phyloP scores from a whole-genome alignment of 2,888 invertebrate species.

The Eristalis tenax region DNA sequence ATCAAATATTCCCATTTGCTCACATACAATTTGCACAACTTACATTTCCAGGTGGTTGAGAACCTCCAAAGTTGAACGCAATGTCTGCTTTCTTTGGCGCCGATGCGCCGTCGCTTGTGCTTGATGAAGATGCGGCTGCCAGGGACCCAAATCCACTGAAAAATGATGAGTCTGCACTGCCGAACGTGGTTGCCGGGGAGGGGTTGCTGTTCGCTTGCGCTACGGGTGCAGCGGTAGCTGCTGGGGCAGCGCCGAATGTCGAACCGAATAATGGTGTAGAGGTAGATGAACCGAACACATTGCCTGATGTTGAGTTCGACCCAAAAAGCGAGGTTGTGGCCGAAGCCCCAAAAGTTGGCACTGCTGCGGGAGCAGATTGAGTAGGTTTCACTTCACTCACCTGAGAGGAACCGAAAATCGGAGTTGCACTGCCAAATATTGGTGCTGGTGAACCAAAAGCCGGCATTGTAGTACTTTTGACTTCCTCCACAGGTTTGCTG shows the following conservation, averaged over 20 bases:
- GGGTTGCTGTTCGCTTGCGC: constrained; percentile 36
- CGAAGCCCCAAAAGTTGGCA: constrained; percentile 71
- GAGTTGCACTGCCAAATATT: constrained; percentile 71
- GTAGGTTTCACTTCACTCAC: constrained; percentile 70
- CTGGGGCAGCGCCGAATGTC: constrained; percentile 62
- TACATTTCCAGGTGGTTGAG: constrained; percentile 56
- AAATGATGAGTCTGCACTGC: constrained; percentile 60
- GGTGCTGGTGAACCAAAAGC: constrained; percentile 56
- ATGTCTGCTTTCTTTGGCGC: constrained; percentile 75
- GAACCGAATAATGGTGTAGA: constrained; percentile 49
- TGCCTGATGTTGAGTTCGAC: constrained; percentile 66
- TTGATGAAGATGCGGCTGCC: constrained; percentile 55
- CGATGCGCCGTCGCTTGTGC: constrained; percentile 72
- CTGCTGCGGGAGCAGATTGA: constrained; percentile 61
- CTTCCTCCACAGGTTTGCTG: constrained; percentile 60
- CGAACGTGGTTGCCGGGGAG: constrained; percentile 49
- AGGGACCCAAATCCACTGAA: constrained; percentile 69
- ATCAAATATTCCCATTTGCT: background rate
- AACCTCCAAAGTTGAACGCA: constrained; percentile 77
- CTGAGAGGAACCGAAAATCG: constrained; percentile 73
- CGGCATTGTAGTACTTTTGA: constrained; percentile 47
- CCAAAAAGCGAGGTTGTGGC: constrained; percentile 67
- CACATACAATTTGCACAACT: background rate
- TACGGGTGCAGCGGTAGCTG: constrained; percentile 36
- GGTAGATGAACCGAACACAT: constrained; percentile 66